phyloP scores from a whole-genome alignment of 2,113 vertebrate species.

The Oreotrochilus melanogaster region DNA sequence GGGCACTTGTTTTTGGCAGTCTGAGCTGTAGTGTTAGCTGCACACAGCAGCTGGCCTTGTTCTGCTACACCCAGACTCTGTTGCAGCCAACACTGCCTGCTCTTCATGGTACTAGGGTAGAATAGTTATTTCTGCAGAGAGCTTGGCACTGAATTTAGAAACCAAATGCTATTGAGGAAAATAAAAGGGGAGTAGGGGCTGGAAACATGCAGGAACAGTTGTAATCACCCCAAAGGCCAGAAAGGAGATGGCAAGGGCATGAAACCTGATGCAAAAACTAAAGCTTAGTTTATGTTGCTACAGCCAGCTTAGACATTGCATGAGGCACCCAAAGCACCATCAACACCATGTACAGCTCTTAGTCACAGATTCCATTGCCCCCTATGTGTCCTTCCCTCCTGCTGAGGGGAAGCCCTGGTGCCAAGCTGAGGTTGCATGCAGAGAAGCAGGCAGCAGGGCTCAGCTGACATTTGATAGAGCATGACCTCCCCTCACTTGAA shows the following conservation, averaged over 20 bases:
- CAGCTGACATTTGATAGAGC: not conserved
- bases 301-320: not conserved
- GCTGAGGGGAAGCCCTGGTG: not conserved
- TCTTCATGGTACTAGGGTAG: no score
- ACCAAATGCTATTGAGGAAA: not conserved
- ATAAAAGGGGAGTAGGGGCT: fast-evolving
- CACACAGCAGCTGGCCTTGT: not conserved
- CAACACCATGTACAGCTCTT: fast-evolving
- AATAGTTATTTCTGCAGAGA: not conserved
- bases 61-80: not conserved
- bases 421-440: not conserved
- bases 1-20: no score
- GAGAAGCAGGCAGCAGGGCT: not conserved
- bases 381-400: not conserved
- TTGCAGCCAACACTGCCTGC: not conserved
- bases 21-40: not conserved
- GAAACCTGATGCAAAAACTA: not conserved
- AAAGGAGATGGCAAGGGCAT: not conserved
- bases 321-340: fast-evolving
- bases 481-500: not conserved
- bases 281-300: not conserved
- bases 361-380: not conserved
- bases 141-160: not conserved
- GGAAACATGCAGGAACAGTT: not conserved
- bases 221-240: not conserved